These are phyloP conservation scores for Laticauda laticaudata DNA, from an alignment of 2,113 vertebrate genomes.

Conservation along the genomic window DNA sequence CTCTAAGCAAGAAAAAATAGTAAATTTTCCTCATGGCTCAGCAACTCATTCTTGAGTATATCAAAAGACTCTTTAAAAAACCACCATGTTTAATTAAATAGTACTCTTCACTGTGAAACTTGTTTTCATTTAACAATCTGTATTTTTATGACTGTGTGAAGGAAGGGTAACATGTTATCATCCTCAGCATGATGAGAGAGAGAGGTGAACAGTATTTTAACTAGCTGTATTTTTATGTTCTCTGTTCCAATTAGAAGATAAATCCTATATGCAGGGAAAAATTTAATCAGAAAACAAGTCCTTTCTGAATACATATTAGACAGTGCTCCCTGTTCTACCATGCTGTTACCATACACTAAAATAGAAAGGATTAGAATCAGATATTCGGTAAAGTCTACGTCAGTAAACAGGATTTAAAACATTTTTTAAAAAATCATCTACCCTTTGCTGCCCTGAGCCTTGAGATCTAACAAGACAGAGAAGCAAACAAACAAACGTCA, in stretches of 20 bases:
- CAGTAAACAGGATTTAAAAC: neutral
- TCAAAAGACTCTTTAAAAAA: conserved; percentile 28
- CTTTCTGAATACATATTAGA: neutral
- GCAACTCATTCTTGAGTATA: neutral
- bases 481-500: neutral
- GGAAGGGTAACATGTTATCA: conserved; percentile 21
- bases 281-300: neutral
- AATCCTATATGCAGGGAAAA: conserved; percentile 27
- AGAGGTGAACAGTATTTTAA: conserved; percentile 49
- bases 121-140: conserved; percentile 40
- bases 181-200: conserved; percentile 18
- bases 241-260: neutral
- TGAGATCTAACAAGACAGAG: neutral
- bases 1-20: neutral
- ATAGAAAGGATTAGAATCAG: neutral
- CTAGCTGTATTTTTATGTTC: conserved; percentile 40
- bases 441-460: neutral
- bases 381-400: neutral
- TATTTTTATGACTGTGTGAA: conserved; percentile 49
- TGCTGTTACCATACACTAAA: neutral
- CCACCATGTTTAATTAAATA: conserved; percentile 42
- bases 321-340: neutral
- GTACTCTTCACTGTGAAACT: conserved; percentile 30
- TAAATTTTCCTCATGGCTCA: neutral
- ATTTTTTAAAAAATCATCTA: neutral